Evolutionary conservation across 2,888 invertebrate species (phyloP).

Genomic region (Ommatoiulus sabulosus): DNA sequence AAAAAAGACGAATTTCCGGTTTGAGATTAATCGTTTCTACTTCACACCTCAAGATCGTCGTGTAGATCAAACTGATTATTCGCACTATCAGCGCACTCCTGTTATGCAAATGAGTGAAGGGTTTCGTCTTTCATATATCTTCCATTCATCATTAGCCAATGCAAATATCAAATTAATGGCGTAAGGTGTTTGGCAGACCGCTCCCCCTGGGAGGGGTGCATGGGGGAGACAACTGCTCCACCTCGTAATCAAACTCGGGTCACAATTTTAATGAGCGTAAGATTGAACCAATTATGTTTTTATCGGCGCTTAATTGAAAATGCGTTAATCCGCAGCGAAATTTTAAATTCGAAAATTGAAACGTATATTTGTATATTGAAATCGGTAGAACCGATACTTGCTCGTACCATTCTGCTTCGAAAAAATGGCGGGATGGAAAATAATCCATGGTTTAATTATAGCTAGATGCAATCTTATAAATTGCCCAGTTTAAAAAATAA

Average conservation of each 20-base stretch:
- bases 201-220: neutral
- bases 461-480: constrained; percentile 3
- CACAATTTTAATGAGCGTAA: constrained; percentile 48
- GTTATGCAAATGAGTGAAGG: constrained; percentile 47
- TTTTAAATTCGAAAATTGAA: neutral
- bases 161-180: constrained; percentile 45
- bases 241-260: constrained; percentile 44
- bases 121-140: constrained; percentile 34
- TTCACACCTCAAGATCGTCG: constrained; percentile 48
- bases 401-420: no score
- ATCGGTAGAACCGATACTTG: no score
- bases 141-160: constrained; percentile 47
- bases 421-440: no score
- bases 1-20: constrained; percentile 37
- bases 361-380: no score
- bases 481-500: neutral
- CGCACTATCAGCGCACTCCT: constrained; percentile 38
- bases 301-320: constrained; percentile 41
- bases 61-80: constrained; percentile 28
- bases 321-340: neutral
- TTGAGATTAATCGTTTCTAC: constrained; percentile 42
- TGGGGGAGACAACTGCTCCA: constrained; percentile 26
- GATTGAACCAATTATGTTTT: constrained; percentile 45
- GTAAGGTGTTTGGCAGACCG: constrained; percentile 21
- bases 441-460: neutral